Conservation (phyloP, 1,140 invertebrate species). For the Macrobrachium nipponense region DNA sequence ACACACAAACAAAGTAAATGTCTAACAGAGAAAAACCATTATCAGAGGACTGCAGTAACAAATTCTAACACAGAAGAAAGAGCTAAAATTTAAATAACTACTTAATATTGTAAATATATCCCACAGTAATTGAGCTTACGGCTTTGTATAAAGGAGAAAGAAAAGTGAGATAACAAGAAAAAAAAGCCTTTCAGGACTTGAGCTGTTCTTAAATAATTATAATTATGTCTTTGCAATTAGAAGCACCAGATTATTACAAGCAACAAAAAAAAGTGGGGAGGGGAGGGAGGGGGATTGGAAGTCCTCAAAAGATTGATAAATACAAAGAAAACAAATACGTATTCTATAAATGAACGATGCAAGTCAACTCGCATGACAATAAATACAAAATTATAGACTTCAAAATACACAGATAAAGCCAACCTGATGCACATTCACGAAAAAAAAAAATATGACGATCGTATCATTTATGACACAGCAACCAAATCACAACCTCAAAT, state of each 20-base stretch:
- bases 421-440: constrained; percentile 30
- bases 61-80: neutral
- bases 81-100: neutral
- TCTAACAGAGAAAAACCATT: neutral
- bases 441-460: neutral
- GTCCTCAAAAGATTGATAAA: too few relatives aligned
- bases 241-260: constrained; percentile 19
- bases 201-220: constrained; percentile 18
- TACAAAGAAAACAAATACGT: too few relatives aligned
- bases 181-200: neutral
- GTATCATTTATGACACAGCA: constrained; percentile 24
- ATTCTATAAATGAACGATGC: too few relatives aligned
- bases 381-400: neutral
- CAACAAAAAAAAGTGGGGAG: neutral
- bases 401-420: constrained; percentile 20
- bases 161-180: neutral
- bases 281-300: neutral
- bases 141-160: neutral
- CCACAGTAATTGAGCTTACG: constrained; percentile 18
- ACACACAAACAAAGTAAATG: too few relatives aligned
- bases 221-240: constrained; percentile 21
- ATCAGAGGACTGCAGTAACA: neutral
- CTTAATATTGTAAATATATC: neutral
- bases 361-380: too few relatives aligned
- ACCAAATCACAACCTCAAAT: constrained; percentile 44